Percentiles rank a stretch among this genome's conserved stretches.
Conservation (phyloP, 2,888 invertebrate genomes). For the Eristalis tenax region DNA sequence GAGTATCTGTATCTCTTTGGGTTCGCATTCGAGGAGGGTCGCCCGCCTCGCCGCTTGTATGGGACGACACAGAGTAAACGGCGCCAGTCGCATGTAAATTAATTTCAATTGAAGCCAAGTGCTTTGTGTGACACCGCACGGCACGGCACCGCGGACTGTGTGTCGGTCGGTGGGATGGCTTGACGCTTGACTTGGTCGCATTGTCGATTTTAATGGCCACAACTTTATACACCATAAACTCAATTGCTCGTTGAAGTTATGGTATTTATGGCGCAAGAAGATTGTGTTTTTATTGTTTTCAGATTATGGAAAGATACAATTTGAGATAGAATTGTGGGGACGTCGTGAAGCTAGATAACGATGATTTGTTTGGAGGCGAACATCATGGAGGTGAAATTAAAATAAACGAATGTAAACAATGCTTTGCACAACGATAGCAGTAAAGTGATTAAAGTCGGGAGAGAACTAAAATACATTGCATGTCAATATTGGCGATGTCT, state of each 20-base stretch:
- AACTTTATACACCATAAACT: constrained; percentile 52
- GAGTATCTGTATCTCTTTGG: background rate
- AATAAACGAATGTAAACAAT: background rate
- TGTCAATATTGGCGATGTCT: background rate
- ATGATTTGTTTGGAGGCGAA: constrained; percentile 26
- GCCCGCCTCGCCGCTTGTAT: background rate
- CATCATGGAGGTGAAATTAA: background rate
- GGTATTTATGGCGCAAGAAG: constrained; percentile 47
- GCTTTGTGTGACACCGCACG: constrained; percentile 7
- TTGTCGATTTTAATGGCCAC: constrained; percentile 38
- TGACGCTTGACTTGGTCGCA: constrained; percentile 7
- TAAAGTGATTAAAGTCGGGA: background rate
- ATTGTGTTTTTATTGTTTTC: constrained; percentile 47
- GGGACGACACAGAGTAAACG: constrained; percentile 7
- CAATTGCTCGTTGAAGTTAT: constrained; percentile 58
- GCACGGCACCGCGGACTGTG: background rate
- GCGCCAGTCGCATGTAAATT: constrained; percentile 59
- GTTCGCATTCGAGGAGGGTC: background rate
- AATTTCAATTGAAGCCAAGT: constrained; percentile 62
- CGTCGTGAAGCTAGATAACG: constrained; percentile 12
- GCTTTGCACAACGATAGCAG: background rate
- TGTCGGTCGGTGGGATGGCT: background rate
- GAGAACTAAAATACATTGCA: background rate
- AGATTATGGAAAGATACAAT: constrained; percentile 42
- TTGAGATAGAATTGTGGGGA: constrained; percentile 26